phyloP scores from a whole-genome alignment of 2,113 vertebrate species.

The Amazona guildingii region DNA sequence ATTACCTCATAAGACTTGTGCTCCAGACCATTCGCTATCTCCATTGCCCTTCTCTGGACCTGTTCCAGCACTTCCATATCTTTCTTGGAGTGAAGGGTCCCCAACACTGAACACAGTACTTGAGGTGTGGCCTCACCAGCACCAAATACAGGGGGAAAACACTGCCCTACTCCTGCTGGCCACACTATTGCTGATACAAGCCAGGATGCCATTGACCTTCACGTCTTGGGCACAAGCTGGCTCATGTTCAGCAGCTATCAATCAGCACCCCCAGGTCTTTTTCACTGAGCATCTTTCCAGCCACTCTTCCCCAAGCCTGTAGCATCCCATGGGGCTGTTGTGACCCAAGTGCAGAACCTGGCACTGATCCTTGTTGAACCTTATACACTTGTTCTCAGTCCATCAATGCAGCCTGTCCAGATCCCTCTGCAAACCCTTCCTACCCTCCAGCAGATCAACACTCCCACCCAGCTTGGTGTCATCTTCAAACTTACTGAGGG shows the following conservation, averaged over 20 bases:
- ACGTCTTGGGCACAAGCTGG: no score
- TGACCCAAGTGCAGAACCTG: not conserved
- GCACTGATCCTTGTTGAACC: not conserved
- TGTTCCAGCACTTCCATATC: not conserved
- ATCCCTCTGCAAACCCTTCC: not conserved
- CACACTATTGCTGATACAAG: no score
- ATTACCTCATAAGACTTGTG: not conserved
- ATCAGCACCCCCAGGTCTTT: no score
- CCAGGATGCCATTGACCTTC: no score
- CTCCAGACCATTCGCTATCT: not conserved
- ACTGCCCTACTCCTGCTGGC: not conserved
- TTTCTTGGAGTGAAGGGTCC: not conserved
- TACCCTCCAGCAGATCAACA: not conserved
- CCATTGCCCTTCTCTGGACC: not conserved
- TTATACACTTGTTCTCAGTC: not conserved
- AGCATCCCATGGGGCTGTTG: not conserved
- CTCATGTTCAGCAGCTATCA: no score
- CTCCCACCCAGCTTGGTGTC: not conserved
- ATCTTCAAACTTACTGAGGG: not conserved
- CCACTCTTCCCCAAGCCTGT: not conserved
- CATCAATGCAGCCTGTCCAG: not conserved
- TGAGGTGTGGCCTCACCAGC: not conserved
- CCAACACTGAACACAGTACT: not conserved
- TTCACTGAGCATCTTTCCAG: no score
- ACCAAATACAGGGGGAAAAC: not conserved